Conservation (phyloP, 2,113 vertebrate species). For the Cyanoramphus novaezelandiae region DNA sequence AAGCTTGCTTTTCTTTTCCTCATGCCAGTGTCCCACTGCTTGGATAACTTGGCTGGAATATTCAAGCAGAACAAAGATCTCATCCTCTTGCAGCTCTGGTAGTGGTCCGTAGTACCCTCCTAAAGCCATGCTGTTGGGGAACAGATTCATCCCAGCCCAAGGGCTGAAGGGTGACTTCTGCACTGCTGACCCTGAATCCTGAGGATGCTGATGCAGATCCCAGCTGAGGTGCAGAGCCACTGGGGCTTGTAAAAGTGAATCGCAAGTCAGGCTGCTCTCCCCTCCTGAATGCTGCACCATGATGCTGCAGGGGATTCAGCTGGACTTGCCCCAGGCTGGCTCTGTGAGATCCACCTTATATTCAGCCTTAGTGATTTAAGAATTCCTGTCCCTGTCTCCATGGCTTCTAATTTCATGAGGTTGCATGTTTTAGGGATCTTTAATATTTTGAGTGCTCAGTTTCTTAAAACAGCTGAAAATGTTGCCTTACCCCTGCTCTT, state of each 20-base stretch:
- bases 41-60: background rate
- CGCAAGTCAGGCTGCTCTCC: background rate
- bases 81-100: background rate
- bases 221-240: background rate
- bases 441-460: background rate
- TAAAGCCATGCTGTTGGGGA: background rate
- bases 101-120: accelerated
- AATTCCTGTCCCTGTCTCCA: background rate
- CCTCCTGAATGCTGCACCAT: background rate
- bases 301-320: background rate
- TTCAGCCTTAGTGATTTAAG: background rate
- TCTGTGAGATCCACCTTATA: background rate
- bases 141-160: background rate
- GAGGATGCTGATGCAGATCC: background rate
- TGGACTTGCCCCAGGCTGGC: background rate
- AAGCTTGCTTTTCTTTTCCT: background rate
- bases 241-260: background rate
- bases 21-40: accelerated
- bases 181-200: background rate
- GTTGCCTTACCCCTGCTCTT: background rate
- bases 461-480: background rate
- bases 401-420: background rate
- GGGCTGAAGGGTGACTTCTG: background rate
- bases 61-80: background rate
- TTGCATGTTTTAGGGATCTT: background rate